Base-by-base conservation (phyloP, 2,888 invertebrate species). In the Caenorhabditis doughertyi region DNA sequence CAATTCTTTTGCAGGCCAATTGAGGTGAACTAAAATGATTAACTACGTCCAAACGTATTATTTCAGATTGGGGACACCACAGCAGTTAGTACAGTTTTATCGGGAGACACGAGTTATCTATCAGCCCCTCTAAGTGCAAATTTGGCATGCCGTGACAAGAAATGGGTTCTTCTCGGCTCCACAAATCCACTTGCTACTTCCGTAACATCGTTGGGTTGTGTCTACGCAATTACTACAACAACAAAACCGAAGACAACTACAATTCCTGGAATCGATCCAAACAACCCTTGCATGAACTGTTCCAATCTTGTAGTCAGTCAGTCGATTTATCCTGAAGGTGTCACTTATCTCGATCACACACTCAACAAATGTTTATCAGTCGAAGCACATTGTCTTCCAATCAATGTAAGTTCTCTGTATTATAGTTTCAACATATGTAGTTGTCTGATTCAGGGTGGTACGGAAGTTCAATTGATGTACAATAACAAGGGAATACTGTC, bases 201-300 rank as follows among this genome's bases (percentile, higher is more conserved):
- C 7, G 84, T 86, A 11, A 73, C 83, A 11, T 86, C 84, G 0
- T 35, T 86, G 29, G 83, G 84, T 44, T 86, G 86, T 67, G 80
- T 84, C 5, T 86, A 83, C 32, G 82, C 81, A 5, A 18, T 49
- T 16, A 65, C 51, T 47, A 79, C 82, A 8, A 81, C 81, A 8
- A 82, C 80, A 0, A 84, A 81, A n/a, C 64, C 62, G 39, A 76
- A 72, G 7, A 67, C 83, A 0, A 81, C 85, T 7, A 83, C 83
- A 65, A 39, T 70, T 32, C 62, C 76, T 65, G 29, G 72, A 65
- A 71, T 83, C 11, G 83, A 83, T 62, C 74, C 81, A 3, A 64
- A 56, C 29, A 83, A 81, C 49, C 73, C 84, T 1, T 87, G 86
- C 62, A 85, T 84, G 85, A 85, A 86, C 77, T 87, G 87, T 56